Base-by-base conservation (phyloP, 2,888 invertebrate species). In the Calameuta idolon region DNA sequence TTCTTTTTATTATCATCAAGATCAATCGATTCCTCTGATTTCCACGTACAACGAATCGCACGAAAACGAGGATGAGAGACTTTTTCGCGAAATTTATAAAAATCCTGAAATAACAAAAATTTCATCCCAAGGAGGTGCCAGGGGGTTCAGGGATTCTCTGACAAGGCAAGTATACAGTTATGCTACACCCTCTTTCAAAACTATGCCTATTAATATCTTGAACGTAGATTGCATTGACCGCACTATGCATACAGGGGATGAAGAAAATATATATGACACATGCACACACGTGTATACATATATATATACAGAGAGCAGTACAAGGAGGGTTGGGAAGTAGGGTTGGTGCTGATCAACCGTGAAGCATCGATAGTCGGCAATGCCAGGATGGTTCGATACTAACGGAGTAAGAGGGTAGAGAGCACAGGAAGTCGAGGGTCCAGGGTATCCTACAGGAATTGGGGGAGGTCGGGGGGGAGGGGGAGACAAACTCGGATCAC, bases 261-360 rank as follows among this genome's bases (percentile, higher is more conserved):
- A 33, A 30, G 69, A 9, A 23, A 40, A 40, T 12, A 40, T 40
- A 40, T 15, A 40, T 12, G 35, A n/a, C n/a, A n/a, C n/a, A n/a
- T 35, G 3, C 35, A 12, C 3, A 35, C 3, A 35, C 35, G 0
- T 34, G 2, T 35, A 35, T 35, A 37, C 12, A 4, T 37, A 37
- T 4, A 12, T 40, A 15, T 15, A 40, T 15, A 40, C 1, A 40
- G 12, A 40, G 4, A 40, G 40, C 40, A 40, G 40, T 15, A 4
- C 40, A 73, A 73, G 55, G 55, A n/a, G 23, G 75, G 76, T 77
- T 77, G 73, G 74, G 69, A 77, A 77, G 80, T 77, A 81, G 84
- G 83, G 85, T 84, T 85, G 84, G 84, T 69, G 33, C 69, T 85
- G 87, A 88, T 89, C 87, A 85, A 90, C 83, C 89, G 87, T 89